These are phyloP conservation scores for Catalaphyllia jardinei DNA, from an alignment of 64 coral and sea anemone species.

Conservation along the genomic window DNA sequence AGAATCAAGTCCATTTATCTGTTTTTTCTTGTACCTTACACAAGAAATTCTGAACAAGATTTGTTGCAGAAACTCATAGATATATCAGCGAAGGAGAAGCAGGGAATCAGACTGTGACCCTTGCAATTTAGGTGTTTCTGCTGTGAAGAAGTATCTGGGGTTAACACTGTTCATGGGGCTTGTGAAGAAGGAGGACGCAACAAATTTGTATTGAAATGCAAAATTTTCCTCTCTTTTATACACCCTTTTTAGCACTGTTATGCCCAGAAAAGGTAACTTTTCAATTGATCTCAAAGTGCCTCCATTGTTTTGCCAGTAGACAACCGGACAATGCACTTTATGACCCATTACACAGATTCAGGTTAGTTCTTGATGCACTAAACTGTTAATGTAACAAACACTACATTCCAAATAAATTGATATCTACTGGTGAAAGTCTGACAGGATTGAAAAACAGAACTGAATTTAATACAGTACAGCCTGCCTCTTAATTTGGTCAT, in stretches of 20 bases:
- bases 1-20: constrained; percentile 44
- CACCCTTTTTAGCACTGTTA: constrained; percentile 21
- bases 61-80: background rate
- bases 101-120: constrained; percentile 16
- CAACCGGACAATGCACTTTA: constrained; percentile 43
- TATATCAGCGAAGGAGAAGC: constrained; percentile 34
- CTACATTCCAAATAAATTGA: constrained; percentile 33
- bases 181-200: constrained; percentile 26
- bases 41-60: background rate
- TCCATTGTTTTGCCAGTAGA: constrained; percentile 45
- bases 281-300: constrained; percentile 44
- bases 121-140: constrained; percentile 20
- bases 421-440: constrained; percentile 56
- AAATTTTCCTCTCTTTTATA: constrained; percentile 21
- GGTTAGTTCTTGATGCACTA: constrained; percentile 53
- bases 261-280: constrained; percentile 56
- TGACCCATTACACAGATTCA: constrained; percentile 51
- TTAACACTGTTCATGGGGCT: constrained; percentile 35
- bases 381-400: constrained; percentile 30
- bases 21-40: constrained; percentile 30
- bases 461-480: constrained; percentile 52
- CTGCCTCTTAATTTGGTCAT: constrained; percentile 40
- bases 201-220: constrained; percentile 17
- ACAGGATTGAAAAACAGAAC: constrained; percentile 64
- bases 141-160: constrained; percentile 35